Conservation (phyloP, 2,888 invertebrate species). For the Agriopis leucophaearia region DNA sequence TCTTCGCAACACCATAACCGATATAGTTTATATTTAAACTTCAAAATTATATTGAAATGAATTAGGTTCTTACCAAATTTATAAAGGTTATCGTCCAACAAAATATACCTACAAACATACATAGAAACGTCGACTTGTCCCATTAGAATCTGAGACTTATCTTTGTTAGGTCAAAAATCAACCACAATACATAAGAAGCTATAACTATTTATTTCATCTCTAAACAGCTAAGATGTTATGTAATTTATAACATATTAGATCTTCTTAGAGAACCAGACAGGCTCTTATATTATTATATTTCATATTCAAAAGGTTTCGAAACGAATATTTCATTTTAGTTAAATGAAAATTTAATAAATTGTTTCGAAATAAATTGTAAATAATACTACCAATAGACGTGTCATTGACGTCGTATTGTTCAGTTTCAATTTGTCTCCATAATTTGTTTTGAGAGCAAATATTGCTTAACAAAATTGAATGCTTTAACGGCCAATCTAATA, state of each 20-base stretch:
- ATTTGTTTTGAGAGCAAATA: constrained; percentile 29
- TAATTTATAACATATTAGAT: too few relatives aligned
- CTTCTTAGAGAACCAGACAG: background rate
- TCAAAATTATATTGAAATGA: too few relatives aligned
- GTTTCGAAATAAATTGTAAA: constrained; percentile 1
- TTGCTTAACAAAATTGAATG: constrained; percentile 17
- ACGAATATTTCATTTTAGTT: constrained; percentile 4
- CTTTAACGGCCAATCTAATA: constrained; percentile 24
- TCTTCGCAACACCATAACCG: too few relatives aligned
- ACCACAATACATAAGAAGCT: too few relatives aligned
- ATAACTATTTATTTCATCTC: background rate
- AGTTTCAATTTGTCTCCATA: constrained; percentile 25
- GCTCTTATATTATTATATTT: background rate
- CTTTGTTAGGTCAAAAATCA: too few relatives aligned
- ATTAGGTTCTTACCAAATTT: too few relatives aligned
- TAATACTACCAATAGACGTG: constrained; percentile 12
- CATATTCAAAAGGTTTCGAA: background rate
- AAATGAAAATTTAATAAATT: constrained; percentile 5
- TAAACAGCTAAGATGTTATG: too few relatives aligned
- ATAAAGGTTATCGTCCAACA: too few relatives aligned
- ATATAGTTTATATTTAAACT: too few relatives aligned
- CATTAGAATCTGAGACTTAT: too few relatives aligned
- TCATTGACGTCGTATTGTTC: constrained; percentile 12
- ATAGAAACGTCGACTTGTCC: too few relatives aligned
- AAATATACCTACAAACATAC: too few relatives aligned